Base-by-base conservation (phyloP, 37 sponge, comb jelly and placozoan species). In the Oopsacas minuta region DNA sequence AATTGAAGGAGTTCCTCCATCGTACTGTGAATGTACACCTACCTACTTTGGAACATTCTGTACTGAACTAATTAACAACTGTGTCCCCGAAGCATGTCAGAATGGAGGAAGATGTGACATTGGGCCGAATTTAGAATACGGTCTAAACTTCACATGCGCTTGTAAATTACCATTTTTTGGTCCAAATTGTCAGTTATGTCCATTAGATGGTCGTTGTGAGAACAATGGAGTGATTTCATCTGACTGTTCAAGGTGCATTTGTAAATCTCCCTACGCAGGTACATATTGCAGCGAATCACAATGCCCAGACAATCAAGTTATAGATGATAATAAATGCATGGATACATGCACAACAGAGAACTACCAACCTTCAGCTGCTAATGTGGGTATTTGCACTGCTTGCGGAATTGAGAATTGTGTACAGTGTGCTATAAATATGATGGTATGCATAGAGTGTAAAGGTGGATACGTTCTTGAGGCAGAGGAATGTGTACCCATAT, bases 1-100 rank as follows among this genome's bases (percentile, higher is more conserved):
- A 20, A 90, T 90, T 42, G 36, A 53, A n/a, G 90, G 90, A 39
- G 52, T 37, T 15, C 38, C 39, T 0, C 75, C 75, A 25, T 61
- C 75, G 1, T 61, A 61, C 75, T 61, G 75, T 34, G 75, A 20
- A 34, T 61, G 75, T 61, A 3, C 75, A 5, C 20, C 28, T 12
- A 32, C 75, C 30, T 61, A 61, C 75, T 32, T 34, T 32, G 75
- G 75, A 61, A 12, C 5, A 3, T 5, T 25, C 17, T 61, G 75
- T 34, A n/a, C 22, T 12, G 28, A 25, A 10, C 17, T 61, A 34
- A 61, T 61, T 3, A 61, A 12, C 75, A 5, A 34, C 5, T 61
- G 75, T 34, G 30, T n/a, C 28, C 75, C 75, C 1, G 75, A 12
- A 12, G 75, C 75, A 25, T 61, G 75, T 61, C 75, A 61, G 30